phyloP scores from a whole-genome alignment of 2,113 vertebrate species.

The Ciconia stormi region DNA sequence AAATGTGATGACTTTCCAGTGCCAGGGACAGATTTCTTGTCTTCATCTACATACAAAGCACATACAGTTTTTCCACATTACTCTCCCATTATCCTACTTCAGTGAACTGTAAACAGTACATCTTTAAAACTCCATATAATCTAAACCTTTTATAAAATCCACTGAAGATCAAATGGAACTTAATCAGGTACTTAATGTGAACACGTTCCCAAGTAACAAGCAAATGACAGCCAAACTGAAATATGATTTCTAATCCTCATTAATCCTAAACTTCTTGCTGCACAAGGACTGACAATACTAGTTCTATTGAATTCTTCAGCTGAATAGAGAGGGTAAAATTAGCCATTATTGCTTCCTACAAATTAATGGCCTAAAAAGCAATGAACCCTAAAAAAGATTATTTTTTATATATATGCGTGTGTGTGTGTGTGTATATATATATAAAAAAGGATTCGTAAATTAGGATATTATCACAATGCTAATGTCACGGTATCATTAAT shows the following conservation, averaged over 20 bases:
- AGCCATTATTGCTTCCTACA: neutral
- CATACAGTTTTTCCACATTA: neutral
- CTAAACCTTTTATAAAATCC: slow-evolving; percentile 11
- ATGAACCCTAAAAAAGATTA: neutral
- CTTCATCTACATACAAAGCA: neutral
- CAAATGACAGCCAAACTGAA: neutral
- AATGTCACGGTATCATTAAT: neutral
- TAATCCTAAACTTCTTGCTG: neutral
- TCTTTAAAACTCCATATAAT: neutral
- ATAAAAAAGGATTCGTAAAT: neutral
- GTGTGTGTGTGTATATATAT: neutral
- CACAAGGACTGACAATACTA: neutral
- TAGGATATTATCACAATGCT: neutral
- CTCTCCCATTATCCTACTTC: neutral
- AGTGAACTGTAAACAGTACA: neutral
- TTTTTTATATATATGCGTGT: neutral
- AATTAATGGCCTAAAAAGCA: neutral
- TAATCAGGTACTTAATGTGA: neutral
- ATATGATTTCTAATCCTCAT: slow-evolving; percentile 31
- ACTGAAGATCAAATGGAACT: neutral
- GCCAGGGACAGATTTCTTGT: neutral
- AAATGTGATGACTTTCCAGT: neutral
- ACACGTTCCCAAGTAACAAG: neutral
- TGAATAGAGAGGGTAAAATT: neutral
- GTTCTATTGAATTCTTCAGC: neutral